phyloP scores from a whole-genome alignment of 2,797 vertebrate species.

The Chloroceryle inda region DNA sequence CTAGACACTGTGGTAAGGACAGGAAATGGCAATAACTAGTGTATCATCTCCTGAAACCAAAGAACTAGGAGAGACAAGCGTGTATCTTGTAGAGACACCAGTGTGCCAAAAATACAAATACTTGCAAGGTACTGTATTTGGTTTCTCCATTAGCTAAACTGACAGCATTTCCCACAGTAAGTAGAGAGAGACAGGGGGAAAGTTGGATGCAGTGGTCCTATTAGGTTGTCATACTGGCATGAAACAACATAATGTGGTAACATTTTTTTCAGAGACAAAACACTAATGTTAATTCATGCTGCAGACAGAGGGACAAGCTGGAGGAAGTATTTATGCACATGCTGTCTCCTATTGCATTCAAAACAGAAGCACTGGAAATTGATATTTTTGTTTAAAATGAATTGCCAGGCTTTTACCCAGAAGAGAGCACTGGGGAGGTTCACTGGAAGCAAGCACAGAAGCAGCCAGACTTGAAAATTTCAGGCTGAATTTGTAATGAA shows the following conservation, averaged over 20 bases:
- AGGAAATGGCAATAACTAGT: not conserved
- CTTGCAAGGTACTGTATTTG: conserved; percentile 9
- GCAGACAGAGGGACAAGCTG: conserved; percentile 26
- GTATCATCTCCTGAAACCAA: not conserved
- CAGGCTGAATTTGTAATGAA: not conserved
- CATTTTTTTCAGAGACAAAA: conserved; percentile 11
- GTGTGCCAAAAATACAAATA: conserved; percentile 13
- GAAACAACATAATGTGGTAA: not conserved
- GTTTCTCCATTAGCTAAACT: conserved; percentile 25
- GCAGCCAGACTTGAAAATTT: not conserved
- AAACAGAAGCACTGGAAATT: conserved; percentile 13
- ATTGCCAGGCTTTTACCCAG: not conserved
- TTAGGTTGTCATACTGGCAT: not conserved
- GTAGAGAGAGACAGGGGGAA: not conserved
- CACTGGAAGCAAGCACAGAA: not conserved
- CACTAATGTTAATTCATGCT: conserved; percentile 21
- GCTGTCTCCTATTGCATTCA: not conserved
- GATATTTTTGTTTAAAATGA: conserved; percentile 16
- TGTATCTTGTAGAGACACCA: not conserved
- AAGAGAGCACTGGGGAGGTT: not conserved
- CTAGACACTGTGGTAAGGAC: not conserved
- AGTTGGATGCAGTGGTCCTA: conserved; percentile 8
- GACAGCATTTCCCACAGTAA: not conserved
- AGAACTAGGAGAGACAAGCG: not conserved
- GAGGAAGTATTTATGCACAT: not conserved